Conservation (phyloP, 2,888 invertebrate species). For the Spisula subtruncata region DNA sequence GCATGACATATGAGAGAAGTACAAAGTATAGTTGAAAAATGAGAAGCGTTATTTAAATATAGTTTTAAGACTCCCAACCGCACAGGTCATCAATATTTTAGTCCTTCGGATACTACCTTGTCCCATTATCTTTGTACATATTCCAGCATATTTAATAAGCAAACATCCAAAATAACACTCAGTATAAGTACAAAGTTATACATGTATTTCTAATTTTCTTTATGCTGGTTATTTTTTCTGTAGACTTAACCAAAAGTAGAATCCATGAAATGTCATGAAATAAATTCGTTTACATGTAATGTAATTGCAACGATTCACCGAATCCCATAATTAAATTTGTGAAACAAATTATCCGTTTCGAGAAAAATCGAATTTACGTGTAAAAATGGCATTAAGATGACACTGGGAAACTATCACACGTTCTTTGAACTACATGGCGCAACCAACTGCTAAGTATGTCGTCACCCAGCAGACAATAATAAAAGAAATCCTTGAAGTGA, state of each 20-base stretch:
- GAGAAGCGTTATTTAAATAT: no score
- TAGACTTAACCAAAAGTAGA: not conserved
- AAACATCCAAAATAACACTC: no score
- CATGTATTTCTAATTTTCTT: not conserved
- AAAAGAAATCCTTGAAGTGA: no score
- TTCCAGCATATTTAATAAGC: no score
- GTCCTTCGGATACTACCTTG: no score
- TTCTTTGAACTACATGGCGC: slow-evolving; percentile 16
- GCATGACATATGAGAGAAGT: not conserved
- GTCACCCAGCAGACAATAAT: not conserved
- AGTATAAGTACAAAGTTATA: no score
- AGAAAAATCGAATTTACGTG: slow-evolving; percentile 25
- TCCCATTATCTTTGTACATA: no score
- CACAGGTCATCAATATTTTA: no score
- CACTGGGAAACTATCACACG: not conserved
- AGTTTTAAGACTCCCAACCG: no score
- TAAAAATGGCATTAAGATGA: slow-evolving; percentile 1
- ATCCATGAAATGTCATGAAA: not conserved
- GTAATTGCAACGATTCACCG: slow-evolving; percentile 15
- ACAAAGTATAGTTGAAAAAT: no score
- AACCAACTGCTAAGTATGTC: not conserved
- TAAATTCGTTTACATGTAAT: not conserved
- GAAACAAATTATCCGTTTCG: slow-evolving; percentile 21
- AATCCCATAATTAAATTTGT: slow-evolving; percentile 15
- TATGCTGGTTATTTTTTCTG: not conserved